Evolutionary conservation across 2,888 invertebrate genomes (phyloP).

Genomic region (Caenorhabditis parvicauda): DNA sequence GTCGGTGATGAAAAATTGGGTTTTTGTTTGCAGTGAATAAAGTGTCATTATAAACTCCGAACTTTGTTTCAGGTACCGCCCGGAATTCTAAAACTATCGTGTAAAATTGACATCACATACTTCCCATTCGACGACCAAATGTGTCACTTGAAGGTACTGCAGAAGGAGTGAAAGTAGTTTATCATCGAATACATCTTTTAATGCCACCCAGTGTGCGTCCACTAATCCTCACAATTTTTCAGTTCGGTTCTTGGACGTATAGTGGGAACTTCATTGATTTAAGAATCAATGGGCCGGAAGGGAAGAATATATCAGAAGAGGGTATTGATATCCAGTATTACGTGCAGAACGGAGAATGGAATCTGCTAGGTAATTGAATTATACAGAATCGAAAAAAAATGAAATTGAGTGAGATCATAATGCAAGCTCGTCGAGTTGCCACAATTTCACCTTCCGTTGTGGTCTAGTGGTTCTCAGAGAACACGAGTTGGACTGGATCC

Average conservation of each 20-base stretch:
- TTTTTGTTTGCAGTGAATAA: background rate
- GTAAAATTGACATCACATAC: conserved; percentile 91
- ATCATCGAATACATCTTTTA: background rate
- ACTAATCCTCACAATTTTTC: conserved; percentile 11
- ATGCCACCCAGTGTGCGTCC: background rate
- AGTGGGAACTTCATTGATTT: conserved; percentile 85
- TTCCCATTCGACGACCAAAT: conserved; percentile 72
- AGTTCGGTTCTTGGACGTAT: conserved; percentile 97
- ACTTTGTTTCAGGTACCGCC: conserved; percentile 75
- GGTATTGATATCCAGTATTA: conserved; percentile 73
- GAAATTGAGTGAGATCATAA: no score
- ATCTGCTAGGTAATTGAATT: conserved; percentile 71
- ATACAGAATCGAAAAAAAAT: background rate
- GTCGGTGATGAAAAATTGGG: background rate
- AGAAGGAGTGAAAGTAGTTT: conserved; percentile 6
- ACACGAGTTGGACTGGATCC: no score
- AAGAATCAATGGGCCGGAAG: conserved; percentile 49
- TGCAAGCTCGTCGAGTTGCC: no score
- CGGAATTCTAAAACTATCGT: conserved; percentile 71
- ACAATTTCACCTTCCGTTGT: no score
- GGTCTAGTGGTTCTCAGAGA: no score
- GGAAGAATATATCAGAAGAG: conserved; percentile 35
- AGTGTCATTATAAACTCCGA: no score
- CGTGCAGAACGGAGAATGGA: conserved; percentile 99
- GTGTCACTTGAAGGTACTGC: conserved; percentile 45